Evolutionary conservation across 2,888 invertebrate genomes (phyloP).

Genomic region (Pyrochroa serraticornis): DNA sequence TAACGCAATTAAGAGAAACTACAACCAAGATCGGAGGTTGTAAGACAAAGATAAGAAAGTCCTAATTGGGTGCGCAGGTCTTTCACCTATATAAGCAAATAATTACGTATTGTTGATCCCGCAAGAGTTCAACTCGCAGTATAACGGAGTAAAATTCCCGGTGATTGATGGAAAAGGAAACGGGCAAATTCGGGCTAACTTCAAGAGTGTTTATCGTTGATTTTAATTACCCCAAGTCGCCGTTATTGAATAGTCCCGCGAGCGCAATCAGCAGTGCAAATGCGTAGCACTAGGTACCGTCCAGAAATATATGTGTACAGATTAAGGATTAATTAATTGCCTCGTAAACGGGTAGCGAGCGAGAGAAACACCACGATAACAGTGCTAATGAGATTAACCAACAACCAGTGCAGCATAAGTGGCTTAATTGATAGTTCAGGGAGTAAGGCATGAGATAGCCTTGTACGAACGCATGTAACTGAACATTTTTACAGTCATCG

Average conservation of each 20-base stretch:
- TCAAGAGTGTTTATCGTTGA: constrained; percentile 20
- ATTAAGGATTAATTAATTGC: constrained; percentile 59
- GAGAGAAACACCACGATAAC: constrained; percentile 56
- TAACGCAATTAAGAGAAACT: no score
- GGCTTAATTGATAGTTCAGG: constrained; percentile 56
- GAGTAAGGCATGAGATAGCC: constrained; percentile 53
- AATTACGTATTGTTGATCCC: no score
- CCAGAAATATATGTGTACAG: constrained; percentile 50
- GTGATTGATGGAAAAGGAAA: not conserved
- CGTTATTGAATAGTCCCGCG: constrained; percentile 33
- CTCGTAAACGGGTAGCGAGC: constrained; percentile 53
- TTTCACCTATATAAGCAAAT: no score
- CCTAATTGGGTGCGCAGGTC: no score
- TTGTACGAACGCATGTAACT: constrained; percentile 51
- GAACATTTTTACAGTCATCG: constrained; percentile 40
- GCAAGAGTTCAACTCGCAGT: no score
- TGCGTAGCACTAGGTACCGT: constrained; percentile 30
- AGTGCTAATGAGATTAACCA: constrained; percentile 58
- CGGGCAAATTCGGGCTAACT: constrained; percentile 1
- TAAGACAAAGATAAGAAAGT: no score
- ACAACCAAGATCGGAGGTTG: no score
- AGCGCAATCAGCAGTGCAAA: constrained; percentile 36
- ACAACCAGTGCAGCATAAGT: constrained; percentile 49
- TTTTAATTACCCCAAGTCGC: constrained; percentile 26
- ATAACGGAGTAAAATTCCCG: no score